A percentile compares a stretch with the other conserved stretches of the same genome.
These are phyloP conservation scores for Athene cunicularia DNA, from an alignment of 2,113 vertebrate genomes.

Conservation along the genomic window DNA sequence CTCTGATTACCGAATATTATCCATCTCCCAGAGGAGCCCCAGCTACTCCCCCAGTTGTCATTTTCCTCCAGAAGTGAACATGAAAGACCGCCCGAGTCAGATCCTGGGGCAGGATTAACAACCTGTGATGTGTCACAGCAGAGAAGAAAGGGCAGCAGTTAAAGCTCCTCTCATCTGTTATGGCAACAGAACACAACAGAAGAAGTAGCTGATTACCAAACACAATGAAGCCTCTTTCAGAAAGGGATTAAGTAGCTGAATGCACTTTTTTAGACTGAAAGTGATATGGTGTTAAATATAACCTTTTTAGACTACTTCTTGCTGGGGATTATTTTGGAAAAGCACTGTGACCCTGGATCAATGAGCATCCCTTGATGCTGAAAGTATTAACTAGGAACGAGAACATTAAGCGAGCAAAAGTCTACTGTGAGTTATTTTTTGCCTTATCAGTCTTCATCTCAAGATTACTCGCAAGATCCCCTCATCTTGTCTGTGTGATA, in stretches of 20 bases:
- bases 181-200: conserved; percentile 26
- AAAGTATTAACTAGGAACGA: neutral
- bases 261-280: conserved; percentile 17
- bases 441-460: neutral
- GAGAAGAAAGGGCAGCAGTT: conserved; percentile 22
- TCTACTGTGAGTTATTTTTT: neutral
- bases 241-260: conserved; percentile 50
- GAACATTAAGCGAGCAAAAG: neutral
- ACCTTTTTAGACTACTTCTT: neutral
- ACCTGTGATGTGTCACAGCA: conserved; percentile 48
- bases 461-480: neutral
- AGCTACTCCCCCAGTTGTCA: conserved; percentile 9
- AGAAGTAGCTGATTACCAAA: neutral
- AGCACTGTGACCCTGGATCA: neutral
- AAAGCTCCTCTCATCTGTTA: conserved; percentile 38
- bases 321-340: neutral
- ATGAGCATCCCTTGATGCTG: neutral
- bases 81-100: conserved; percentile 68
- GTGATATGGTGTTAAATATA: neutral
- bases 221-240: neutral
- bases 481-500: neutral
- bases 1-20: conserved; percentile 57
- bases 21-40: conserved; percentile 71
- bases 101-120: conserved; percentile 72
- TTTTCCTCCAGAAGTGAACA: conserved; percentile 68